These are phyloP conservation scores for Phasianus colchicus DNA, from an alignment of 2,113 vertebrate species.

Conservation along the genomic window DNA sequence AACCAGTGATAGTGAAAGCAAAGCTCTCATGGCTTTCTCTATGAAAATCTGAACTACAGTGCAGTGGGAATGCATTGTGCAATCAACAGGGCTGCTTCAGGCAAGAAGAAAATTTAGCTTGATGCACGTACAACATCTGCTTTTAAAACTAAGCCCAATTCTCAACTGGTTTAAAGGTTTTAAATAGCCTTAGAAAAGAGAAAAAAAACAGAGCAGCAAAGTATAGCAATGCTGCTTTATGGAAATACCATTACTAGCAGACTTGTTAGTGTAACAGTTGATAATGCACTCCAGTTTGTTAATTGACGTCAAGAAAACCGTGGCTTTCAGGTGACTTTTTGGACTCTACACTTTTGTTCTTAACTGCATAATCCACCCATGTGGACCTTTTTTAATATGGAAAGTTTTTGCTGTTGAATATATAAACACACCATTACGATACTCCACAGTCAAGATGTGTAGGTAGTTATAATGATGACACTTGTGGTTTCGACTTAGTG, in stretches of 20 bases:
- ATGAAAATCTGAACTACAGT: background rate
- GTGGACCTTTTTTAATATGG: background rate
- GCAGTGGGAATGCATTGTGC: background rate
- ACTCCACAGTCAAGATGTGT: background rate
- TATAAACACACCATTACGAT: background rate
- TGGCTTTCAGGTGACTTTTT: background rate
- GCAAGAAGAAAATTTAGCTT: background rate
- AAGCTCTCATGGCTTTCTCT: background rate
- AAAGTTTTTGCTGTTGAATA: background rate
- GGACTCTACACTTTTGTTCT: background rate
- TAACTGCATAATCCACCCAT: background rate
- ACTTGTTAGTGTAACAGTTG: background rate
- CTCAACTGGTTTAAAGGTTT: background rate
- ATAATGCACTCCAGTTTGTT: background rate
- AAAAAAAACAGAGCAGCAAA: background rate
- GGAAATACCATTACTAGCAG: background rate
- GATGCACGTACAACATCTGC: background rate
- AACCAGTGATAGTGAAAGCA: background rate
- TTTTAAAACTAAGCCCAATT: background rate
- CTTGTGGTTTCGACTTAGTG: slow-evolving; percentile 36
- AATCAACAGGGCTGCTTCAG: background rate
- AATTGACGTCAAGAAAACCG: background rate
- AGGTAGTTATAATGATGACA: slow-evolving; percentile 14
- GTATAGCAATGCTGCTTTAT: background rate
- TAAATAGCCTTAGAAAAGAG: background rate